These are phyloP conservation scores for Dolomedes plantarius DNA, from an alignment of 2,888 invertebrate genomes.

Conservation along the genomic window DNA sequence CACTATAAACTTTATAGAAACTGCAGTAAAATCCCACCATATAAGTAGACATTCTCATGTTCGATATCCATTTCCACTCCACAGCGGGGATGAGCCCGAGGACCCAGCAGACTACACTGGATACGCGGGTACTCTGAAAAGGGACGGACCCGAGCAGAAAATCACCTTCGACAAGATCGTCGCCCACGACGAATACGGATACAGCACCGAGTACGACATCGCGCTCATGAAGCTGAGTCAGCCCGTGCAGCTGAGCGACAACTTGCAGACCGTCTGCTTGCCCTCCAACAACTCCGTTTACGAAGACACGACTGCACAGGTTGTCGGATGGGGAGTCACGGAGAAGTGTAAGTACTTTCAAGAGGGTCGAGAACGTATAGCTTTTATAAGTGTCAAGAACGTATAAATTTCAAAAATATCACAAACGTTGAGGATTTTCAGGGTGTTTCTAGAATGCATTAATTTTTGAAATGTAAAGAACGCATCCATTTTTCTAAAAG, in stretches of 20 bases:
- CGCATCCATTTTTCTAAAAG: too few species aligned
- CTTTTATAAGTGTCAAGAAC: too few species aligned
- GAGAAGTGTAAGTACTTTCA: constrained; percentile 6
- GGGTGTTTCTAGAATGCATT: too few species aligned
- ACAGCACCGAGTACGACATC: constrained; percentile 22
- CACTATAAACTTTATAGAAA: too few species aligned
- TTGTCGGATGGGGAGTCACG: constrained; percentile 5
- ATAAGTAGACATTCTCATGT: too few species aligned
- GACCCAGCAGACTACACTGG: background rate
- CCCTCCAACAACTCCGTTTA: background rate
- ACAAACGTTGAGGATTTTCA: too few species aligned
- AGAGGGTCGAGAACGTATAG: too few species aligned
- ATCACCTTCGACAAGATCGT: constrained; percentile 6
- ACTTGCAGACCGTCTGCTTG: constrained; percentile 21
- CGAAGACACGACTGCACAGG: background rate
- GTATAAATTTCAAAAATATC: too few species aligned
- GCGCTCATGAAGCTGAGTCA: constrained; percentile 29
- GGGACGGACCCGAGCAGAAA: background rate
- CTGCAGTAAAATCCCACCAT: too few species aligned
- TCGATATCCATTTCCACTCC: too few species aligned
- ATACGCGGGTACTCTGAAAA: constrained; percentile 8
- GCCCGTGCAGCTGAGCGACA: constrained; percentile 10
- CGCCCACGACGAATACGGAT: background rate
- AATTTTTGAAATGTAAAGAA: too few species aligned
- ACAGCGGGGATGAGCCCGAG: background rate